Base-by-base conservation (phyloP, 30 jellyfish, hydroid and myxozoan species). In the Hydractinia symbiolongicarpus region DNA sequence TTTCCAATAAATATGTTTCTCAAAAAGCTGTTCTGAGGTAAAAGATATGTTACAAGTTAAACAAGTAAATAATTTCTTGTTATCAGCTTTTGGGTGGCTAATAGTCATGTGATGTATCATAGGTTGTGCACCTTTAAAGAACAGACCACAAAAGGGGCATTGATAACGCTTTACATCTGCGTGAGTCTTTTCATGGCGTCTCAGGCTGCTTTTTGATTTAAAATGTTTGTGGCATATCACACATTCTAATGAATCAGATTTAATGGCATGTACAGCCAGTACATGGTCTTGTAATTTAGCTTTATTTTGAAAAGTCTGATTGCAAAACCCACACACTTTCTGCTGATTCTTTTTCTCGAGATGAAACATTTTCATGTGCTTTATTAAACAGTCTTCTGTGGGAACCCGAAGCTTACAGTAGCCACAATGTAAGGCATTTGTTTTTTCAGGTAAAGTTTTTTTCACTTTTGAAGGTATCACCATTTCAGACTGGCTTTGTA, bases 301-400 rank as follows among this genome's bases (percentile, higher is more conserved):
- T 13, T 64, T 44, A 7, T 44, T 64, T 64, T 64, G 9, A 64
- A 64, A 64, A 6, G 74, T 51, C 40, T 64, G 52, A 64, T 64
- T 64, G 17, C 74, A 64, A 64, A 64, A 64, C 52, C 74, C 74
- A 64, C 74, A 64, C 40, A 64, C 40, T 7, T 64, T 64, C 40
- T 64, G 74, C 9, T 16, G 69, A 58, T 13, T n/a, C 19, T 7
- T 64, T n/a, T 64, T 64, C 7, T 51, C 74, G 7, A 51, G 40
- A 64, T 64, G 74, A 13, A 64, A 64, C 17, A n/a, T 64, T 13
- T 64, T 44, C 8, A 64, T 44, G 74, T 64, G 74, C 8, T 44
- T 51, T n/a, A 64, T 64, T n/a, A 64, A 51, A n/a, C 19, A 44
- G 9, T 64, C 40, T 64, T 13, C 40, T 7, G 74, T 64, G 40